Base-by-base conservation (phyloP, 2,888 invertebrate genomes). In the Metalampra italica region DNA sequence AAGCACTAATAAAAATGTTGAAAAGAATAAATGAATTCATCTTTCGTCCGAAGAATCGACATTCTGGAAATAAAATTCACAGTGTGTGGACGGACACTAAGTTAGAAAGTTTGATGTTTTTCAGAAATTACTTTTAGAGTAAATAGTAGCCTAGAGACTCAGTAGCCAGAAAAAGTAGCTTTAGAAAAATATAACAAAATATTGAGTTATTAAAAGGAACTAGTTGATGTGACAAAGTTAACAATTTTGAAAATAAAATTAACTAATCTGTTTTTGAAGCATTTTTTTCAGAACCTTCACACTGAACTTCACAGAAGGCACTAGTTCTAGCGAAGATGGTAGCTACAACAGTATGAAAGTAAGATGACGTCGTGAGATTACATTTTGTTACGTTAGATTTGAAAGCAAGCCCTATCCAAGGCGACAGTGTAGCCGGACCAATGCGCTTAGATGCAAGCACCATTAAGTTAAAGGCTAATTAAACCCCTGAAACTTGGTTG, bases 401-500 rank as follows among this genome's bases (percentile, higher is more conserved):
- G 5, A 22, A 22, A 22, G 22, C 22, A 22, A 22, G 22, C 5
- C 22, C 22, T 22, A 22, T 3, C 22, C 22, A 3, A 22, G 22
- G 3, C 2, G 22, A 22, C 22, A 22, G 22, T 14, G 8, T 3
- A 39, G 14, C 13, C 9, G 14, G 14, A 7, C 15, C 63, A 64
- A 63, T 68, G 70, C 66, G 65, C 72, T 68, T 58, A 48, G 43
- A 48, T 13, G 75, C 77, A 76, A 78, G 78, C 78, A 76, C 77
- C 74, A 78, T 81, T 82, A 80, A 78, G 71, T 81, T 82, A 78
- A 77, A 72, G 75, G 76, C 78, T 82, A 82, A 86, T 86, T 85
- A 85, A 83, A 73, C 77, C 71, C 67, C 68, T 62, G 71, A 72
- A 82, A 82, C 78, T 79, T 72, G 61, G 61, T 52, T 74, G 75